Evolutionary conservation across 2,113 vertebrate genomes (phyloP).

Genomic region (Corynorhinus townsendii): DNA sequence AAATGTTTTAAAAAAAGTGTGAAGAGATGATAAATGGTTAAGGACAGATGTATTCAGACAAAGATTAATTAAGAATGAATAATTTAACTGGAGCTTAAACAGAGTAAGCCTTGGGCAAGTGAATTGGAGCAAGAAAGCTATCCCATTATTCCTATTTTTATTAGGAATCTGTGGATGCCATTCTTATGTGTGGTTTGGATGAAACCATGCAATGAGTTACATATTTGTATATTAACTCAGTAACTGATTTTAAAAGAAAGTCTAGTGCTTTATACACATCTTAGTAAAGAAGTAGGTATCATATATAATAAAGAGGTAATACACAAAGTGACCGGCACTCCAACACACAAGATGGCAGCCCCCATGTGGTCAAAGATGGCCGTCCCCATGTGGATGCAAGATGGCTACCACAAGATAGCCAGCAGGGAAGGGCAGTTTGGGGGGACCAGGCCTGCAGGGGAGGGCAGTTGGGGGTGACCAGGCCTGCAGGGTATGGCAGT

Average conservation of each 20-base stretch:
- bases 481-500: too few relatives aligned
- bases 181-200: background rate
- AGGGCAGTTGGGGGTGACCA: too few relatives aligned
- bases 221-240: background rate
- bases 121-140: background rate
- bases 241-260: slow-evolving; percentile 1
- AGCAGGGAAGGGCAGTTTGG: too few relatives aligned
- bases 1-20: background rate
- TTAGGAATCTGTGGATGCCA: background rate
- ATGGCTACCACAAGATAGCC: too few relatives aligned
- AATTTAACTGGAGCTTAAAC: background rate
- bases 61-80: background rate
- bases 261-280: background rate
- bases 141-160: background rate
- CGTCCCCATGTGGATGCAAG: too few relatives aligned
- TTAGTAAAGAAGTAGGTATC: background rate
- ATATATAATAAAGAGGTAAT: too few relatives aligned
- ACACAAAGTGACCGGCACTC: too few relatives aligned
- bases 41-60: background rate
- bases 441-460: too few relatives aligned
- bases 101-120: background rate
- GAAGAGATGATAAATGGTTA: background rate
- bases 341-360: too few relatives aligned
- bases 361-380: too few relatives aligned
- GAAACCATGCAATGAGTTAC: background rate